Conservation (phyloP, 64 coral and sea anemone species). For the Montipora efflorescens region DNA sequence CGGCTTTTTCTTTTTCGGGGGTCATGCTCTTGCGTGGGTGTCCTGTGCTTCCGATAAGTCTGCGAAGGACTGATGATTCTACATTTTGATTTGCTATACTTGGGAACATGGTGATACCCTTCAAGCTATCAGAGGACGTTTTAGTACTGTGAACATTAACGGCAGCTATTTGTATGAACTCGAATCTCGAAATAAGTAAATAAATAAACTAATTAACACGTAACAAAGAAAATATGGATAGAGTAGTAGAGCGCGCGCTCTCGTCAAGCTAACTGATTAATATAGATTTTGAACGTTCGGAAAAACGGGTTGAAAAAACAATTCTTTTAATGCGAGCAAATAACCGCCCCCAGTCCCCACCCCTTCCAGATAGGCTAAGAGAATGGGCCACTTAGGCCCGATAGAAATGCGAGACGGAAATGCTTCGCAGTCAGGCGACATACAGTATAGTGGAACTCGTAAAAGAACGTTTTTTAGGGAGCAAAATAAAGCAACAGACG, state of each 20-base stretch:
- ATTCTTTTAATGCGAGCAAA: no score
- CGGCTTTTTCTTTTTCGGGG: background rate
- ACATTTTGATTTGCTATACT: background rate
- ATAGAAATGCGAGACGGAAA: no score
- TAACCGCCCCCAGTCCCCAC: no score
- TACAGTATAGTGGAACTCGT: no score
- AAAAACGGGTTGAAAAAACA: no score
- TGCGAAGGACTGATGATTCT: slow-evolving; percentile 8
- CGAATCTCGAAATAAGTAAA: background rate
- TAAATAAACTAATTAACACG: background rate
- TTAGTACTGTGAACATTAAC: background rate
- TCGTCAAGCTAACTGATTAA: background rate
- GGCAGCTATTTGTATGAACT: background rate
- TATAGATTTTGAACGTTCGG: background rate
- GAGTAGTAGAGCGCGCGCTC: background rate
- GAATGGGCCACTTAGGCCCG: no score
- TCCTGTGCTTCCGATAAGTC: slow-evolving; percentile 5
- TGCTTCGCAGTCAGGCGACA: no score
- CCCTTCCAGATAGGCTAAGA: no score
- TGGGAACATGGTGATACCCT: background rate
- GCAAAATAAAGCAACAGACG: no score
- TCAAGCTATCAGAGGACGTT: no score
- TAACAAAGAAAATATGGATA: background rate
- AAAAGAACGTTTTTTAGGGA: no score
- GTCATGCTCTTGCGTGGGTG: background rate